Conservation (phyloP, 2,797 vertebrate species). For the Pangasius mekongensis region DNA sequence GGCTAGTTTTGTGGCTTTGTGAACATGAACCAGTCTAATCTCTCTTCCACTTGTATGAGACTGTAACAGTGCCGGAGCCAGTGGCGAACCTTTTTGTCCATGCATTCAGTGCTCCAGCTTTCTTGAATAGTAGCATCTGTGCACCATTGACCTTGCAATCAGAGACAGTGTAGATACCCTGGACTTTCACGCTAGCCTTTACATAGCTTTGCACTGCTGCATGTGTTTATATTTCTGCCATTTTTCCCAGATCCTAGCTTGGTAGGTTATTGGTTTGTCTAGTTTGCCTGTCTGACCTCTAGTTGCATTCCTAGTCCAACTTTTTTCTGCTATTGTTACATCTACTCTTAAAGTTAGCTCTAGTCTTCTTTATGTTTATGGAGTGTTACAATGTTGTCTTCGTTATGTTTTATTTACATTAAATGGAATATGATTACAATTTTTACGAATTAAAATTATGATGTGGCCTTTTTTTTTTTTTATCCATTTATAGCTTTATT, state of each 20-base stretch:
- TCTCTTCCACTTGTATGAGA: not conserved
- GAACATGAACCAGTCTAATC: not conserved
- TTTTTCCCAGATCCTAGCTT: not conserved
- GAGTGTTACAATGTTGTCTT: not conserved
- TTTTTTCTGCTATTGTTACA: not conserved
- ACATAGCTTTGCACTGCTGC: not conserved
- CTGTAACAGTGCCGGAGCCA: not conserved
- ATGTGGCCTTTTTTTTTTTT: no score
- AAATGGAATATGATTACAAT: not conserved
- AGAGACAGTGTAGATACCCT: not conserved
- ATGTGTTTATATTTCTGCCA: not conserved
- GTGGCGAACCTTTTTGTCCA: not conserved
- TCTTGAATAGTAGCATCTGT: constrained; percentile 12
- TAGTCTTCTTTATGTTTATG: not conserved
- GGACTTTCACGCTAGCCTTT: not conserved
- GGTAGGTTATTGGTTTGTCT: not conserved
- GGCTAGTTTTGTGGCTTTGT: not conserved
- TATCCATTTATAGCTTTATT: no score
- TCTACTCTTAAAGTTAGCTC: not conserved
- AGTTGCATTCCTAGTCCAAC: not conserved
- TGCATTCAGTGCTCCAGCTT: not conserved
- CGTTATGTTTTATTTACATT: not conserved
- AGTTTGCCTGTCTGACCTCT: not conserved
- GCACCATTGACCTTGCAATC: not conserved
- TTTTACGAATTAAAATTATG: not conserved